Percentiles rank a stretch among this genome's conserved stretches.
phyloP scores from a whole-genome alignment of 2,888 invertebrate species.

The Electrophaes corylata region DNA sequence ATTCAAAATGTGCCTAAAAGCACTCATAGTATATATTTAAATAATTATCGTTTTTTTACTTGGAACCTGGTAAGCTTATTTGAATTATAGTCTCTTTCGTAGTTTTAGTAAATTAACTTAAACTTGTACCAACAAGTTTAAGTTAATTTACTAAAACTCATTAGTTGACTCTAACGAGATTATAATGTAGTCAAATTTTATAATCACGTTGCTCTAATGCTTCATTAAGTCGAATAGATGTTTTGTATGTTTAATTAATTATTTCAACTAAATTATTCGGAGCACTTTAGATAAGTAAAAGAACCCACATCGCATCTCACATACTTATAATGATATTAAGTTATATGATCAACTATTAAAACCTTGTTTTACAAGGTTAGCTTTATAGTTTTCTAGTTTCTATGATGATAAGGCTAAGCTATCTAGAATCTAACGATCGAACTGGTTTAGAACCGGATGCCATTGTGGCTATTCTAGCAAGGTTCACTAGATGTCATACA shows the following conservation, averaged over 20 bases:
- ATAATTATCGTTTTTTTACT: no score
- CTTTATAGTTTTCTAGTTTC: slow-evolving; percentile 17
- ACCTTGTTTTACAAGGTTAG: background rate
- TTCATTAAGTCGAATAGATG: no score
- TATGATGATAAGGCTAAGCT: slow-evolving; percentile 19
- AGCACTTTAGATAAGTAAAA: no score
- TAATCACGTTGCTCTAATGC: background rate
- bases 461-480: slow-evolving; percentile 38
- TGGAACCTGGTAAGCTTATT: no score
- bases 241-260: no score
- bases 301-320: background rate
- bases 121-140: no score
- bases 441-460: slow-evolving; percentile 48
- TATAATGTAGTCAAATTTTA: background rate
- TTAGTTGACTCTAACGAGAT: no score
- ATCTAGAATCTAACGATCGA: slow-evolving; percentile 25
- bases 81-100: no score
- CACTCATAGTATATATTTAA: no score
- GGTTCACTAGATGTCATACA: slow-evolving; percentile 39
- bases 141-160: no score
- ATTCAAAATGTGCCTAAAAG: no score
- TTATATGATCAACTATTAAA: background rate
- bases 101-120: background rate
- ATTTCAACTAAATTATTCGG: no score
- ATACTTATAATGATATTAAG: background rate